A percentile compares a stretch with the other conserved stretches of the same genome.
Evolutionary conservation across 2,888 invertebrate genomes (phyloP).

Genomic region (Crocallis elinguaria): DNA sequence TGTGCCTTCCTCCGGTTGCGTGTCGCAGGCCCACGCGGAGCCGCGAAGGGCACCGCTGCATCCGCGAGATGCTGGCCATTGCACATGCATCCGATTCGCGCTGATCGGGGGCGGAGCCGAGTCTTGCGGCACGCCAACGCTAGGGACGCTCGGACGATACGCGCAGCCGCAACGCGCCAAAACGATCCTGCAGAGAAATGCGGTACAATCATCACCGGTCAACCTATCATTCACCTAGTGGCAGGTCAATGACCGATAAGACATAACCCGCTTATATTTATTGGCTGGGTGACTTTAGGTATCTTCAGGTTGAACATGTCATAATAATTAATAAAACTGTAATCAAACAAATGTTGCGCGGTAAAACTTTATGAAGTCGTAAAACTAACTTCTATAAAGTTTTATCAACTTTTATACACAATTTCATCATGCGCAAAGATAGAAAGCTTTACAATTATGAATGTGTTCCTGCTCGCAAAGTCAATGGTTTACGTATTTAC

Average conservation of each 20-base stretch:
- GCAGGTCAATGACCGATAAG: conserved; percentile 34
- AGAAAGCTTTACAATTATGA: no score
- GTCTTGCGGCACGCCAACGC: conserved; percentile 18
- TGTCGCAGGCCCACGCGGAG: conserved; percentile 50
- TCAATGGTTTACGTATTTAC: no score
- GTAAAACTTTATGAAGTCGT: no score
- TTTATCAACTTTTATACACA: no score
- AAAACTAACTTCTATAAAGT: no score
- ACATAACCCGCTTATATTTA: background rate
- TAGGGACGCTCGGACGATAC: conserved; percentile 3
- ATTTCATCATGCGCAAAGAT: no score
- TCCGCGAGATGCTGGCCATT: conserved; percentile 64
- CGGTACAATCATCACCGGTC: conserved; percentile 27
- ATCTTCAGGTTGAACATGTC: background rate
- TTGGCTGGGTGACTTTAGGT: background rate
- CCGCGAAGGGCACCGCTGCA: conserved; percentile 57
- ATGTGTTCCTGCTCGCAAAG: no score
- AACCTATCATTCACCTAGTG: conserved; percentile 26
- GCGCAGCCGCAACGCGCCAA: conserved; percentile 39
- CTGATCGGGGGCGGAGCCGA: conserved; percentile 30
- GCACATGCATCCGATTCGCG: conserved; percentile 50
- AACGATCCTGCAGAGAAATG: conserved; percentile 38
- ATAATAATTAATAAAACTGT: background rate
- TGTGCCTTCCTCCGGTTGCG: conserved; percentile 63
- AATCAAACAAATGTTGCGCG: no score